A percentile compares a stretch with the other conserved stretches of the same genome.
These are phyloP conservation scores for Crepidodera aurea DNA, from an alignment of 2,888 invertebrate genomes.

Conservation along the genomic window DNA sequence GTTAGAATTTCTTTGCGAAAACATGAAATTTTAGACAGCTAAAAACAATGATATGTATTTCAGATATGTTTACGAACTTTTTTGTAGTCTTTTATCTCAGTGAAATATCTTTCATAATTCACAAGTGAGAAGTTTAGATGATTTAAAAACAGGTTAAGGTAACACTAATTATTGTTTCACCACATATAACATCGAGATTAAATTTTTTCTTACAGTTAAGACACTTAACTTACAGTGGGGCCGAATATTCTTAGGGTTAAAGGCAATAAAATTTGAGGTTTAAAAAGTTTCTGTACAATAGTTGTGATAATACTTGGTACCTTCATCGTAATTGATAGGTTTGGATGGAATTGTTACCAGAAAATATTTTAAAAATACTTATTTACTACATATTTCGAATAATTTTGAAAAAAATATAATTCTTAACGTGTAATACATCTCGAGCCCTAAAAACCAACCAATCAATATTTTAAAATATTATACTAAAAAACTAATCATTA, in stretches of 20 bases:
- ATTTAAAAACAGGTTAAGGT: slow-evolving; percentile 7
- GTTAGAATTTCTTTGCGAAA: slow-evolving; percentile 2
- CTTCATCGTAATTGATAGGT: no score
- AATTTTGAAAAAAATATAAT: no score
- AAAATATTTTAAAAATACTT: no score
- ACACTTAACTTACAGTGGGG: slow-evolving; percentile 10
- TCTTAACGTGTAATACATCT: no score
- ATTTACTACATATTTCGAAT: no score
- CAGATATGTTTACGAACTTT: slow-evolving; percentile 36
- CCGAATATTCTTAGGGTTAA: slow-evolving; percentile 1
- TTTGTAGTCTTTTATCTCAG: slow-evolving; percentile 40
- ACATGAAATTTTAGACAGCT: not conserved
- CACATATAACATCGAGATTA: slow-evolving; percentile 46
- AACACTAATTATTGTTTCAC: slow-evolving; percentile 48
- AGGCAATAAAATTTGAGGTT: no score
- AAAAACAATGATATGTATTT: slow-evolving; percentile 31
- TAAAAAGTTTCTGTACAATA: no score
- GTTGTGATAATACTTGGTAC: no score
- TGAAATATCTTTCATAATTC: slow-evolving; percentile 17
- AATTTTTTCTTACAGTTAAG: slow-evolving; percentile 24
- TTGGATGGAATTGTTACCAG: no score
- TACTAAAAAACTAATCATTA: no score
- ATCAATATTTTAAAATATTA: no score
- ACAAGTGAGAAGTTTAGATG: slow-evolving; percentile 3
- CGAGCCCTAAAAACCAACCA: no score